Percentiles rank a stretch among this genome's conserved stretches.
These are phyloP conservation scores for Pagetopsis macropterus DNA, from an alignment of 2,797 vertebrate genomes.

Conservation along the genomic window DNA sequence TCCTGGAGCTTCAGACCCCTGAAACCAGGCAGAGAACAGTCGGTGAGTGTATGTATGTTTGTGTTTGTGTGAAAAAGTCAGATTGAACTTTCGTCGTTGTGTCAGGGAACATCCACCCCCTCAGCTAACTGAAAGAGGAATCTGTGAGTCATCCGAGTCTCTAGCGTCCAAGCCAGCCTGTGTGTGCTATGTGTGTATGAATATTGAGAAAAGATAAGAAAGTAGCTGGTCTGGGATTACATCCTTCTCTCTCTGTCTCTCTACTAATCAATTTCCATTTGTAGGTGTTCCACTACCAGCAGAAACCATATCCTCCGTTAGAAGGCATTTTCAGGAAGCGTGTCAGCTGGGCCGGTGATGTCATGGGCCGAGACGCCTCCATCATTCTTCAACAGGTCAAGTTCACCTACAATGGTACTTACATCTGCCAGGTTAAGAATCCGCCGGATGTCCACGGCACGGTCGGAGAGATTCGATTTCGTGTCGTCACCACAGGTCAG, in stretches of 20 bases:
- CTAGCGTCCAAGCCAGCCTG: constrained; percentile 46
- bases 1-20: constrained; percentile 92
- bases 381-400: constrained; percentile 87
- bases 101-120: constrained; percentile 62
- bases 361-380: constrained; percentile 86
- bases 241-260: too few relatives aligned
- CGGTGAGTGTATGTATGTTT: constrained; percentile 80
- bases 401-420: constrained; percentile 91
- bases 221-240: constrained; percentile 23
- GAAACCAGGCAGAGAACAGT: constrained; percentile 80
- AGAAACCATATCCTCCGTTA: constrained; percentile 73
- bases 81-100: constrained; percentile 43
- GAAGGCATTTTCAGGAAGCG: constrained; percentile 86
- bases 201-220: constrained; percentile 36
- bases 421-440: constrained; percentile 93
- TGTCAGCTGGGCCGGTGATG: constrained; percentile 89
- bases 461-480: constrained; percentile 85
- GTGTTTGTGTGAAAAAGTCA: constrained; percentile 17
- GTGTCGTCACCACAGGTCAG: constrained; percentile 86
- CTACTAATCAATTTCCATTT: not conserved
- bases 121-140: constrained; percentile 37
- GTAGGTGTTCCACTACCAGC: constrained; percentile 90
- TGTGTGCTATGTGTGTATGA: constrained; percentile 25
- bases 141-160: constrained; percentile 65
- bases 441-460: constrained; percentile 87